These are phyloP conservation scores for Addax nasomaculatus DNA, from an alignment of 2,113 vertebrate species.

Conservation along the genomic window DNA sequence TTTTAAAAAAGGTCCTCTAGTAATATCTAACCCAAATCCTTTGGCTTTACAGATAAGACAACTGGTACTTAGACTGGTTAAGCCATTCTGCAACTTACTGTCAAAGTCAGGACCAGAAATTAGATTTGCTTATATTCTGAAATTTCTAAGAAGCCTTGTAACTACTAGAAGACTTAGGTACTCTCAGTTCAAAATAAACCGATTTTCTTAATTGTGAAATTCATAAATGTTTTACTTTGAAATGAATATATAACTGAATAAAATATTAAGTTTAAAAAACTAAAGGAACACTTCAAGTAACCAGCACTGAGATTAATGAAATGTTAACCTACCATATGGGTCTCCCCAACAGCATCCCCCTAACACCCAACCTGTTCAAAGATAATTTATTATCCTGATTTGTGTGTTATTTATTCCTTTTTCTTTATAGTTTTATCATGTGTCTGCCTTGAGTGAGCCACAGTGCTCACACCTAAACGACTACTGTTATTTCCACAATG, in stretches of 20 bases:
- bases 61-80: background rate
- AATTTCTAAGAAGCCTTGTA: background rate
- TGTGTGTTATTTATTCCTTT: background rate
- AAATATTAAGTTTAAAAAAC: background rate
- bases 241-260: background rate
- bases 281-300: background rate
- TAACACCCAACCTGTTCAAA: background rate
- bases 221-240: conserved; percentile 28
- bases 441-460: background rate
- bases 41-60: background rate
- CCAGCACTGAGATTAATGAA: background rate
- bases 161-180: background rate
- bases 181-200: background rate
- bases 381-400: background rate
- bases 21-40: background rate
- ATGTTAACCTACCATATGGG: background rate
- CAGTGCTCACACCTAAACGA: background rate
- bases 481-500: background rate
- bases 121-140: background rate
- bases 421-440: background rate
- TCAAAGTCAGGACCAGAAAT: background rate
- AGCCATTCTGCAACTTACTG: background rate
- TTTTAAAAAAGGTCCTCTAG: background rate
- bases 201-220: background rate
- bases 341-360: background rate